phyloP scores from a whole-genome alignment of 2,113 vertebrate genomes.

The Caretta caretta region DNA sequence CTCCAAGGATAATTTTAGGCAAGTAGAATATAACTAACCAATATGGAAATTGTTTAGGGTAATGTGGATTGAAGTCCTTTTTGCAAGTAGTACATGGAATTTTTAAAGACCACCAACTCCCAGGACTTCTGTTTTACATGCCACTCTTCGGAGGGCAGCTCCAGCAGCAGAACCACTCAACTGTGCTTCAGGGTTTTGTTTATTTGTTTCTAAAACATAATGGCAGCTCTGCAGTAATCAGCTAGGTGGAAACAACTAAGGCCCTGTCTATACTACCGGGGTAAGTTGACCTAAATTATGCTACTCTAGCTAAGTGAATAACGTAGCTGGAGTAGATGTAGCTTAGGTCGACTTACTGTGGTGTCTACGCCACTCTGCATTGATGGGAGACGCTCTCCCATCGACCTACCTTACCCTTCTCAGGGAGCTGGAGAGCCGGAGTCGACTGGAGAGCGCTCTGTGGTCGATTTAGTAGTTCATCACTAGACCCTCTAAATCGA shows the following conservation, averaged over 20 bases:
- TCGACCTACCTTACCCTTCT: too few relatives aligned
- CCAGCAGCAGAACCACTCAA: not conserved
- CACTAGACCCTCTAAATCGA: too few relatives aligned
- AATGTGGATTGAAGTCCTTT: not conserved
- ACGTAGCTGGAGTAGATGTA: too few relatives aligned
- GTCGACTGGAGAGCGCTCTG: too few relatives aligned
- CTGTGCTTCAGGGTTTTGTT: not conserved
- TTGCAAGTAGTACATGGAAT: not conserved
- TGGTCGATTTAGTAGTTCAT: too few relatives aligned
- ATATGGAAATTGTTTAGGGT: not conserved
- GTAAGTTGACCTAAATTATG: too few relatives aligned
- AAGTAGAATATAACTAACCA: not conserved
- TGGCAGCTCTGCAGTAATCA: not conserved
- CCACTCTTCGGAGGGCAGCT: not conserved
- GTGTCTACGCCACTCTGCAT: too few relatives aligned
- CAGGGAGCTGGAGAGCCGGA: too few relatives aligned
- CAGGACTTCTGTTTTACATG: not conserved
- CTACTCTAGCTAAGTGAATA: too few relatives aligned
- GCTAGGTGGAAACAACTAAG: not conserved
- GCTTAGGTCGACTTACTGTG: too few relatives aligned
- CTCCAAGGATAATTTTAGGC: not conserved
- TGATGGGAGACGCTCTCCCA: too few relatives aligned
- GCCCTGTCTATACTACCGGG: too few relatives aligned
- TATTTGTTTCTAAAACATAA: not conserved
- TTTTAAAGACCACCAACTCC: not conserved